These are phyloP conservation scores for Molossus molossus DNA, from an alignment of 2,797 vertebrate species.

Conservation along the genomic window DNA sequence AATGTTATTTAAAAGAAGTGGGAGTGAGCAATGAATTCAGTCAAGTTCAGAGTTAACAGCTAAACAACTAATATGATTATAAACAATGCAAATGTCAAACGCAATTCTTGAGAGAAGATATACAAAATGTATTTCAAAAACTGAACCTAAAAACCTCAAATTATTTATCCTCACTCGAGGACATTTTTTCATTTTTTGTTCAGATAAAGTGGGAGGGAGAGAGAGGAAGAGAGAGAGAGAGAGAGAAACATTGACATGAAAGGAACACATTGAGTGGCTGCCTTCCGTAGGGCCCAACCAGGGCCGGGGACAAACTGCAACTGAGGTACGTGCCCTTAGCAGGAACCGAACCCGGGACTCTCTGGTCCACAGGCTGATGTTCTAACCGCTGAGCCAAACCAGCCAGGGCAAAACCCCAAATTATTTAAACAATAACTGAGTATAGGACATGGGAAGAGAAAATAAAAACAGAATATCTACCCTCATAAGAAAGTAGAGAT, in stretches of 20 bases:
- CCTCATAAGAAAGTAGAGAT: background rate
- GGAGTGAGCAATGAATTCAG: background rate
- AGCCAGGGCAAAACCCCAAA: background rate
- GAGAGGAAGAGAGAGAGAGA: too few species aligned
- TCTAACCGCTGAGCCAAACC: too few species aligned
- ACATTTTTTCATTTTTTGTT: too few species aligned
- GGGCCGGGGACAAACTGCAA: too few species aligned
- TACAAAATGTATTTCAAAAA: slow-evolving; percentile 49
- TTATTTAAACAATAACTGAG: slow-evolving; percentile 52
- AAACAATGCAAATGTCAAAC: background rate
- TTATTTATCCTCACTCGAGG: slow-evolving; percentile 6
- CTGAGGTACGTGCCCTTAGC: too few species aligned
- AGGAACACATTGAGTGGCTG: too few species aligned
- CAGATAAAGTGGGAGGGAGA: too few species aligned
- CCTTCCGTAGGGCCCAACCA: too few species aligned
- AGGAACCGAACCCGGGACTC: too few species aligned
- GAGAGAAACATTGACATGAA: too few species aligned
- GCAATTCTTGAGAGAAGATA: background rate
- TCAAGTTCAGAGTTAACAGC: background rate
- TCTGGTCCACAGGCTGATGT: too few species aligned
- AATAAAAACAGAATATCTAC: slow-evolving; percentile 50
- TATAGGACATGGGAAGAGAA: background rate
- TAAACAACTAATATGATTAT: background rate
- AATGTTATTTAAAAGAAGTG: slow-evolving; percentile 43
- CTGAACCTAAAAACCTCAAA: background rate